These are phyloP conservation scores for Chelon auratus DNA, from an alignment of 2,797 vertebrate genomes.

Conservation along the genomic window DNA sequence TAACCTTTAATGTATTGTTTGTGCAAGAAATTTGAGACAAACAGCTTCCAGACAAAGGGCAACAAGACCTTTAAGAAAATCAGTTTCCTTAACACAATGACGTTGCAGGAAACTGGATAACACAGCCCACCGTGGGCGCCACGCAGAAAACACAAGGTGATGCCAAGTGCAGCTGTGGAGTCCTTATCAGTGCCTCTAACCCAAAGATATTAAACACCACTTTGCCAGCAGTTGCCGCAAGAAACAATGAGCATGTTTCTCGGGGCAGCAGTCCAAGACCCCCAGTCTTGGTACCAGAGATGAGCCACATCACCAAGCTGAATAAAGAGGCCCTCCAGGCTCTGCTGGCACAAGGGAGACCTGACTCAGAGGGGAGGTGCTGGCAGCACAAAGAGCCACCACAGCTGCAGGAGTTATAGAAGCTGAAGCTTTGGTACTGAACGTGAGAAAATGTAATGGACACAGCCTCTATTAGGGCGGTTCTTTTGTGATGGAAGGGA, in stretches of 20 bases:
- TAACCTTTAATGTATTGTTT: constrained; percentile 28
- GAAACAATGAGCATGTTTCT: constrained; percentile 42
- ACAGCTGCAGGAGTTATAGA: constrained; percentile 41
- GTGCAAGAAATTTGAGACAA: constrained; percentile 36
- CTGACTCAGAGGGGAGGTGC: constrained; percentile 57
- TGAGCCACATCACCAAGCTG: constrained; percentile 55
- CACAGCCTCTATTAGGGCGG: neutral
- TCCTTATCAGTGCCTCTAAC: constrained; percentile 12
- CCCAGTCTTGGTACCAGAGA: constrained; percentile 42
- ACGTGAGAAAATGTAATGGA: neutral
- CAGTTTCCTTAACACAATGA: constrained; percentile 1
- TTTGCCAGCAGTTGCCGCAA: constrained; percentile 26
- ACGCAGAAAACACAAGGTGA: constrained; percentile 14
- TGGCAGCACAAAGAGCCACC: constrained; percentile 39
- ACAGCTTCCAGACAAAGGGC: constrained; percentile 34
- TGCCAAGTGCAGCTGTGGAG: neutral
- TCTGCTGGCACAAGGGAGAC: constrained; percentile 40
- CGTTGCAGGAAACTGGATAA: neutral
- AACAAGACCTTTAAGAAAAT: constrained; percentile 11
- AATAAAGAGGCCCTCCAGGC: constrained; percentile 49
- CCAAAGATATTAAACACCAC: constrained; percentile 31
- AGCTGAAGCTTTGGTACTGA: constrained; percentile 13
- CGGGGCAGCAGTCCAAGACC: constrained; percentile 52
- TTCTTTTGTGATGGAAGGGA: neutral
- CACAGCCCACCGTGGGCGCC: neutral